Evolutionary conservation across 2,113 vertebrate species (phyloP), one percentile per base, ranked within the genome.

Genomic region (Centrocercus urophasianus): DNA sequence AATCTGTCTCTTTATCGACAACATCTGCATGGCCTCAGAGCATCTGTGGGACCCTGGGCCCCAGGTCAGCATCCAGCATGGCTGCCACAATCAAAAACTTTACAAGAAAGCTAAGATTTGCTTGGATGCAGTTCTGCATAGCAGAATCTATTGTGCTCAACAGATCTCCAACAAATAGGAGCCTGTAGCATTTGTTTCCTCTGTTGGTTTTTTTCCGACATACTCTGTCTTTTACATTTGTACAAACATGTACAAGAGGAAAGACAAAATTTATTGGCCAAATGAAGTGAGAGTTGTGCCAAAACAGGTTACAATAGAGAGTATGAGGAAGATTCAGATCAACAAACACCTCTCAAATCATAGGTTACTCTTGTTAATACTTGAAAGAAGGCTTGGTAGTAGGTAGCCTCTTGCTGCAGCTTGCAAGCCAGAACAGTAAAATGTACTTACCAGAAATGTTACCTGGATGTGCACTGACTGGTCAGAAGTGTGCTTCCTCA

Each of bases 231-330:
- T 72, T 70, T 25, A 11, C 30, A 86, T 95, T 91, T 92, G 90
- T 83, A 84, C 74, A 76, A 88, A 95, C 82, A 43, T 69, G 86
- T 83, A 24, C 34, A 63, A 36, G 80, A 95, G 50, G 87, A 86
- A 94, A 71, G 54, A 94, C 70, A 81, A 80, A 71, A 93, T 56
- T 30, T 83, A 87, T 89, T 92, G 71, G 56, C 42, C 67, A 80
- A 70, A 71, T 71, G 25, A 82, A 67, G 64, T 43, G 17, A 38
- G 69, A 64, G 73, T 32, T 85, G 57, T 92, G 92, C 88, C 95
- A 95, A 59, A 66, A 47, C 76, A 90, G 69, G 89, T 95, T 95
- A 50, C 86, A 69, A 60, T 30, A 89, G 88, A 83, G 82, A 95
- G 20, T 63, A 63, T 32, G 73, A 89, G 65, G 81, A 97, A 94